These are phyloP conservation scores for Tonatia bakeri DNA, from an alignment of 2,113 vertebrate genomes.

Conservation along the genomic window DNA sequence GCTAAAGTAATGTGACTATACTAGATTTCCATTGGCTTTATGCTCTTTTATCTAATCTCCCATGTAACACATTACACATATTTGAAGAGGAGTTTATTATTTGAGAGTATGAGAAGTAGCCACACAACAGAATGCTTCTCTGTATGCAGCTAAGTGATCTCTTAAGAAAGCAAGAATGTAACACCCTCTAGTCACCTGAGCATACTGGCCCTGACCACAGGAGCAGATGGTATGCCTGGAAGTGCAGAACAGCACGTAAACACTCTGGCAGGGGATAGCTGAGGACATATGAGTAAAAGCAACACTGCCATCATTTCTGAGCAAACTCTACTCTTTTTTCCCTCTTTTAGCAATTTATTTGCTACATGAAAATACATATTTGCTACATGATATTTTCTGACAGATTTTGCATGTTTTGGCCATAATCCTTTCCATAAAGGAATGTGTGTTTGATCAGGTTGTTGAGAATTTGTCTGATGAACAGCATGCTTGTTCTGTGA, in stretches of 20 bases:
- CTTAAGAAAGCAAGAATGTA: slow-evolving; percentile 17
- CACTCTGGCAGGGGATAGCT: neutral
- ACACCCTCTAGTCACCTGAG: neutral
- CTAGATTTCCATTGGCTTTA: neutral
- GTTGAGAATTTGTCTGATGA: neutral
- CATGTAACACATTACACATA: neutral
- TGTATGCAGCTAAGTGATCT: slow-evolving; percentile 27
- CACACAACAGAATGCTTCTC: slow-evolving; percentile 38
- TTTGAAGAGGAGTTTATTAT: neutral
- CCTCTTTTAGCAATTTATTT: neutral
- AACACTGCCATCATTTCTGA: neutral
- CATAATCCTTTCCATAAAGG: neutral
- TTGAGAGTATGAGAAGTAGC: neutral
- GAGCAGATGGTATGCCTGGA: slow-evolving; percentile 20
- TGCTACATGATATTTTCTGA: neutral
- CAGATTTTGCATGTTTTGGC: neutral
- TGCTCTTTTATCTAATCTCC: neutral
- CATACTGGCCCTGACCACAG: neutral
- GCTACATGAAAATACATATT: neutral
- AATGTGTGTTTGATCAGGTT: neutral
- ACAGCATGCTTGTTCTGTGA: neutral
- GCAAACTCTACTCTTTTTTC: neutral
- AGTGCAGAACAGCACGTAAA: neutral
- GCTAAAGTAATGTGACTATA: neutral
- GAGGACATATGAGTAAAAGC: neutral